Evolutionary conservation across 2,888 invertebrate genomes (phyloP).

Genomic region (Caenorhabditis angaria): DNA sequence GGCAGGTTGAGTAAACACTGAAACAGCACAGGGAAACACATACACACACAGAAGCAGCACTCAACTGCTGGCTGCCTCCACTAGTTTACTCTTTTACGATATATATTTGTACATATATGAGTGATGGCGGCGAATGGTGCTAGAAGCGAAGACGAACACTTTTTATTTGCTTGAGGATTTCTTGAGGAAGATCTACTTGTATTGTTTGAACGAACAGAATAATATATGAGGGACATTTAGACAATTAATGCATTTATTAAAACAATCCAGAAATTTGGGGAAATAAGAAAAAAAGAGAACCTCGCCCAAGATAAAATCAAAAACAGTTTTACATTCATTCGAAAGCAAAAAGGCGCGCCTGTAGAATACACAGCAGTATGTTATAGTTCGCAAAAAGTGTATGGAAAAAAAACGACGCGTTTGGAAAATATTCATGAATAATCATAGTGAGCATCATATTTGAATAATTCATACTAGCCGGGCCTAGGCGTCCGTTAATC

Average conservation of each 20-base stretch:
- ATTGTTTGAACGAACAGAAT: too few relatives aligned
- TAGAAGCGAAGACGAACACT: neutral
- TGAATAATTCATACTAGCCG: conserved; percentile 43
- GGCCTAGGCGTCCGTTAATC: conserved; percentile 31
- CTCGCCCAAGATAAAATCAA: too few relatives aligned
- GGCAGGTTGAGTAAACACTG: conserved; percentile 4
- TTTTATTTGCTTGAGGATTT: neutral
- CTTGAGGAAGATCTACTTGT: too few relatives aligned
- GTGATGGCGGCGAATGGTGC: neutral
- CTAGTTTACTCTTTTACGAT: conserved; percentile 4
- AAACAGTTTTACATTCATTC: too few relatives aligned
- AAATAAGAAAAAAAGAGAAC: too few relatives aligned
- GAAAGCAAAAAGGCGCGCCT: too few relatives aligned
- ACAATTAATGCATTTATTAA: too few relatives aligned
- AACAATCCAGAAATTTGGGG: too few relatives aligned
- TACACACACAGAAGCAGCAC: neutral
- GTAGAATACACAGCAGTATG: too few relatives aligned
- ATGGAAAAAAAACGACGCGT: neutral
- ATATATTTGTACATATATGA: neutral
- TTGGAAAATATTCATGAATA: conserved; percentile 44
- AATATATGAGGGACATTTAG: too few relatives aligned
- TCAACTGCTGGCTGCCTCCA: neutral
- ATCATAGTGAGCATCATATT: conserved; percentile 45
- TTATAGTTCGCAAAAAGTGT: conserved; percentile 4
- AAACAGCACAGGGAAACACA: conserved; percentile 1